Evolutionary conservation across 2,888 invertebrate genomes (phyloP).

Genomic region (Trachelus troglodyta): DNA sequence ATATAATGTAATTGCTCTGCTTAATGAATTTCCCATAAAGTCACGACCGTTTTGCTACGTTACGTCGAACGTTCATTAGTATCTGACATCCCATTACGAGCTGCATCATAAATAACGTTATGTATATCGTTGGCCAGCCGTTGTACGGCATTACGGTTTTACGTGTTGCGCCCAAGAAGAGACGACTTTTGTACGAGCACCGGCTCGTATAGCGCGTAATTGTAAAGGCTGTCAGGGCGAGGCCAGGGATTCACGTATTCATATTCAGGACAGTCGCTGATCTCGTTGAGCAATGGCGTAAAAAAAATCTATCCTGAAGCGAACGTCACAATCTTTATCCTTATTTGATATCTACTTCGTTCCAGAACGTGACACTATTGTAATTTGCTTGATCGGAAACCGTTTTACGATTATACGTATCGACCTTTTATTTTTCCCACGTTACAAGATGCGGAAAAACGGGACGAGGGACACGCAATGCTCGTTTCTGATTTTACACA

Average conservation of each 20-base stretch:
- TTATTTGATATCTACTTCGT: not conserved
- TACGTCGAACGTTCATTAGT: conserved; percentile 58
- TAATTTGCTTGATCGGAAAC: not conserved
- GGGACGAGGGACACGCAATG: not conserved
- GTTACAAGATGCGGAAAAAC: not conserved
- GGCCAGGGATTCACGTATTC: conserved; percentile 6
- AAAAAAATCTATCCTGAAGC: not conserved
- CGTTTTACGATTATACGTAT: not conserved
- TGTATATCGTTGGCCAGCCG: conserved; percentile 9
- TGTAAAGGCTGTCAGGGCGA: conserved; percentile 38
- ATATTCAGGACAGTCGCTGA: not conserved
- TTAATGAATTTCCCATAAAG: conserved; percentile 23
- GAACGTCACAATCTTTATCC: not conserved
- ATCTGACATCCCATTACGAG: conserved; percentile 59
- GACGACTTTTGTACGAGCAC: conserved; percentile 29
- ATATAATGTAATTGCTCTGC: not conserved
- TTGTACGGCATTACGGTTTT: conserved; percentile 40
- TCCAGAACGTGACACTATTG: not conserved
- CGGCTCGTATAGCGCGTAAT: conserved; percentile 51
- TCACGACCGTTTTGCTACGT: conserved; percentile 21
- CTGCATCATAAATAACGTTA: conserved; percentile 56
- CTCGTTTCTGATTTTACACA: not conserved
- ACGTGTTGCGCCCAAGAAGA: conserved; percentile 36
- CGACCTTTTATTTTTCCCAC: not conserved
- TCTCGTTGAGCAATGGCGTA: not conserved